Conservation (phyloP, 2,113 vertebrate species). For the Camelus dromedarius region DNA sequence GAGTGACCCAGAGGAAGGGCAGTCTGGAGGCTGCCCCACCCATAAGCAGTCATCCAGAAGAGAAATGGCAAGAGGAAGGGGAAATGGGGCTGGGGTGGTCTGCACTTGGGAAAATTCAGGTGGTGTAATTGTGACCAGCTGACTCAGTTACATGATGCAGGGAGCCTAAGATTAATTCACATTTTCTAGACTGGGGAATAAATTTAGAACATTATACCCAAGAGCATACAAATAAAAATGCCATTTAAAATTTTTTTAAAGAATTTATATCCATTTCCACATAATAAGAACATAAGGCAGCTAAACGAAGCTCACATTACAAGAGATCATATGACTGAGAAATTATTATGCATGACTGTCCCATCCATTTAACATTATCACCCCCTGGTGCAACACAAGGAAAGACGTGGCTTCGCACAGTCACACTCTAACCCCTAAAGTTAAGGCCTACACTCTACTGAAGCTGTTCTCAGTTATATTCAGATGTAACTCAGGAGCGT, state of each 20-base stretch:
- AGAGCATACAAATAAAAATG: not conserved
- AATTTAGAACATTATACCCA: not conserved
- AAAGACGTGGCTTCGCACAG: not conserved
- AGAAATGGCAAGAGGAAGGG: not conserved
- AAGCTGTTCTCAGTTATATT: not conserved
- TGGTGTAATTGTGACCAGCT: not conserved
- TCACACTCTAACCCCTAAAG: not conserved
- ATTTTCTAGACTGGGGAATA: not conserved
- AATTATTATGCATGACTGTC: not conserved
- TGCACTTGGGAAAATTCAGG: not conserved
- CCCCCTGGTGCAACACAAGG: not conserved
- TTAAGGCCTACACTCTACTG: not conserved
- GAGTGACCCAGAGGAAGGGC: too few relatives aligned
- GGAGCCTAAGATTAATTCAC: not conserved
- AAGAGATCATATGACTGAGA: not conserved
- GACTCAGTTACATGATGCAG: not conserved
- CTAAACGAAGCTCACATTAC: not conserved
- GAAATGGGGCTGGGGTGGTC: rapidly evolving
- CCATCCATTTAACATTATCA: not conserved
- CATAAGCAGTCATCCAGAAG: rapidly evolving
- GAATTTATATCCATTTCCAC: not conserved
- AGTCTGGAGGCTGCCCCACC: rapidly evolving
- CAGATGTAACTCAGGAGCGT: not conserved
- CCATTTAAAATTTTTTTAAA: not conserved
- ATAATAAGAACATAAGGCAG: not conserved